phyloP scores from a whole-genome alignment of 2,888 invertebrate genomes.

The Coenonympha arcania region DNA sequence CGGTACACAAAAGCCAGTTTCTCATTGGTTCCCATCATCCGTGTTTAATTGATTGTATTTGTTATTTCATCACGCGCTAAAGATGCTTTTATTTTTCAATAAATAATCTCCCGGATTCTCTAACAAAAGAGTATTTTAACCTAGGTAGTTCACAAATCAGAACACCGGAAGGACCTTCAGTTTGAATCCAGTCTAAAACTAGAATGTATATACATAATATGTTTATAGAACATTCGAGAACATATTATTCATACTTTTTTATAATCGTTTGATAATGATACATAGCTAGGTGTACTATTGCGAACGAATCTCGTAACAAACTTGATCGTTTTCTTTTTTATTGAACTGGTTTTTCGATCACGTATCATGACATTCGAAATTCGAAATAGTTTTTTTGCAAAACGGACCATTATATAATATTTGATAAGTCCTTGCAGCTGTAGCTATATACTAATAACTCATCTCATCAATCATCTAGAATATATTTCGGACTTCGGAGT shows the following conservation, averaged over 20 bases:
- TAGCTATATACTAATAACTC: too few relatives aligned
- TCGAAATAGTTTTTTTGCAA: too few relatives aligned
- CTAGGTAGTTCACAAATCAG: not conserved
- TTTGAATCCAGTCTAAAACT: not conserved
- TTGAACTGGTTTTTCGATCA: not conserved
- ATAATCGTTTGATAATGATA: not conserved
- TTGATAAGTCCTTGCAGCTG: too few relatives aligned
- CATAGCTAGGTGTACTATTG: not conserved
- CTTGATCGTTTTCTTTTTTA: not conserved
- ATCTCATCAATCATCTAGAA: too few relatives aligned
- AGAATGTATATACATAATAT: not conserved
- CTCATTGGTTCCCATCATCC: not conserved
- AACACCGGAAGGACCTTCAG: constrained; percentile 1
- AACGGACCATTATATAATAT: too few relatives aligned
- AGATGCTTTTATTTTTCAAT: too few relatives aligned
- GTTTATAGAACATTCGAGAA: not conserved
- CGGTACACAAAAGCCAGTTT: not conserved
- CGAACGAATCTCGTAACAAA: not conserved
- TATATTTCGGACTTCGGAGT: too few relatives aligned
- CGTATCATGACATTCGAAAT: too few relatives aligned
- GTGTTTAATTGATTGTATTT: too few relatives aligned
- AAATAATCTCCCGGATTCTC: too few relatives aligned
- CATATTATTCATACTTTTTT: not conserved
- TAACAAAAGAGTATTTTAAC: too few relatives aligned
- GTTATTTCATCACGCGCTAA: too few relatives aligned